Evolutionary conservation across 2,888 invertebrate genomes (phyloP).

Genomic region (Archips crataeganus): DNA sequence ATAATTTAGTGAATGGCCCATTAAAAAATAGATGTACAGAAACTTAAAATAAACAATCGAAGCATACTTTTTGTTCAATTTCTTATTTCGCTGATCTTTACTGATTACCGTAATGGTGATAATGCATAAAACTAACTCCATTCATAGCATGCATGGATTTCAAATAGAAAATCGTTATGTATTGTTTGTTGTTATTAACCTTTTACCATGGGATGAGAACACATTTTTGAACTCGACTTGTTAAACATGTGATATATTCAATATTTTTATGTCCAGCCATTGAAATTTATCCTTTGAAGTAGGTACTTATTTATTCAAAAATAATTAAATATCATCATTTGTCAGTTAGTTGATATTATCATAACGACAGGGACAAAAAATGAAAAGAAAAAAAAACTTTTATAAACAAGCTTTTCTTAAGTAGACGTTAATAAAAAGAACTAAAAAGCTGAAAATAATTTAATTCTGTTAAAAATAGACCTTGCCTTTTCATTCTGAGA

Average conservation of each 20-base stretch:
- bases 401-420: too few relatives aligned
- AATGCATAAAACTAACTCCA: constrained; percentile 71
- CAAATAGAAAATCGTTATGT: constrained; percentile 67
- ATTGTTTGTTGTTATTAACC: constrained; percentile 63
- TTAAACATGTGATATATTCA: constrained; percentile 32
- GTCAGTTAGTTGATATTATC: neutral
- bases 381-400: neutral
- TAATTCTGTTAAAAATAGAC: too few relatives aligned
- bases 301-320: neutral
- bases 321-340: neutral
- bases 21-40: constrained; percentile 65
- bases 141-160: constrained; percentile 56
- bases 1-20: constrained; percentile 75
- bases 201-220: constrained; percentile 60
- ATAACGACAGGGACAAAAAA: neutral
- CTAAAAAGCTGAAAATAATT: too few relatives aligned
- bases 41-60: constrained; percentile 68
- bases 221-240: constrained; percentile 43
- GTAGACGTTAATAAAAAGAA: too few relatives aligned
- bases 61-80: constrained; percentile 62
- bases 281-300: neutral
- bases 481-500: too few relatives aligned
- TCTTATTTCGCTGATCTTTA: constrained; percentile 65
- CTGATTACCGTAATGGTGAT: constrained; percentile 70
- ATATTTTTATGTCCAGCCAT: constrained; percentile 41